phyloP scores from a whole-genome alignment of 1,140 invertebrate species.

The Bradynema listronoti region DNA sequence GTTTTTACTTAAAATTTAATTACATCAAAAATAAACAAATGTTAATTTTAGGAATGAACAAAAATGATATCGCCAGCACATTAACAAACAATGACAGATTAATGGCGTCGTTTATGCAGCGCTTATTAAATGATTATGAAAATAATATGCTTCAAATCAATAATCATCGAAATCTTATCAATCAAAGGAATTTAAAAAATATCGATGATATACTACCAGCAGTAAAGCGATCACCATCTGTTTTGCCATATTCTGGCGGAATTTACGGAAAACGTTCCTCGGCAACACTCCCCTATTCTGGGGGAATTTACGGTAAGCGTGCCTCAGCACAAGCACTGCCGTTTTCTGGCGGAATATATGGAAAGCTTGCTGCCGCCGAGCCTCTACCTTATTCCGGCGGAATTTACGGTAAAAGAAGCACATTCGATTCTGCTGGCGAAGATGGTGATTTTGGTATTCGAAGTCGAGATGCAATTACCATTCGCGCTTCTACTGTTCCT shows the following conservation, averaged over 20 bases:
- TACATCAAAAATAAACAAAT: too few species aligned
- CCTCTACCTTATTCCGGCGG: constrained; percentile 35
- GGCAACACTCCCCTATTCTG: constrained; percentile 1
- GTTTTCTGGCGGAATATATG: constrained; percentile 40
- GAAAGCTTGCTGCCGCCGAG: constrained; percentile 18
- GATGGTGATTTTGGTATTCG: constrained; percentile 15
- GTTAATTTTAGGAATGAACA: too few species aligned
- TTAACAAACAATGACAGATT: too few species aligned
- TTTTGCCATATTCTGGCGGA: constrained; percentile 3
- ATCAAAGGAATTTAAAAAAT: too few species aligned
- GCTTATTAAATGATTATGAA: too few species aligned
- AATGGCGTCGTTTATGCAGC: too few species aligned
- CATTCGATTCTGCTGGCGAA: neutral
- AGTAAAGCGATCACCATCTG: too few species aligned
- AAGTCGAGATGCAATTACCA: constrained; percentile 1
- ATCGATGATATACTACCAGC: too few species aligned
- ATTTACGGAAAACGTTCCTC: constrained; percentile 3
- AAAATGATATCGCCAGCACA: too few species aligned
- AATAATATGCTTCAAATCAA: too few species aligned
- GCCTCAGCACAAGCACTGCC: constrained; percentile 20
- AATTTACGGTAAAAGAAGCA: constrained; percentile 33
- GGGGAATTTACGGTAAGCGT: constrained; percentile 9
- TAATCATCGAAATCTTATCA: too few species aligned
- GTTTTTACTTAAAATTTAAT: too few species aligned
- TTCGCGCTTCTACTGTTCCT: constrained; percentile 11